A percentile compares a stretch with the other conserved stretches of the same genome.
Conservation (phyloP, 2,888 invertebrate genomes). For the Leptinotarsa juncta region DNA sequence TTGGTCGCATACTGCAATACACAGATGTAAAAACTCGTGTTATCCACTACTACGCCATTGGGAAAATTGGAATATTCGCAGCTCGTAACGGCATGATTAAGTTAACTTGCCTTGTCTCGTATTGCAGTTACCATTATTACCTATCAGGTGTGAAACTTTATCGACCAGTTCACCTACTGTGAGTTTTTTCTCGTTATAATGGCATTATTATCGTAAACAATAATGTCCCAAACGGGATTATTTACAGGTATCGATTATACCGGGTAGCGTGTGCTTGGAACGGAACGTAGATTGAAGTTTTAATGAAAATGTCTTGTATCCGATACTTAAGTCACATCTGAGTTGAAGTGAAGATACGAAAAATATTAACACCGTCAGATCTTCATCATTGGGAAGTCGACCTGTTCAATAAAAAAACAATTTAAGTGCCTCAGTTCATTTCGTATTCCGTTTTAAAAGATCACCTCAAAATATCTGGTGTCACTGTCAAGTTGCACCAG, state of each 20-base stretch:
- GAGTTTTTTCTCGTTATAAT: slow-evolving; percentile 19
- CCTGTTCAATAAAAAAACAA: too few relatives aligned
- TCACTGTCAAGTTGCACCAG: too few relatives aligned
- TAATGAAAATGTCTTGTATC: too few relatives aligned
- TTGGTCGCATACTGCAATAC: not conserved
- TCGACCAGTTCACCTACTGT: slow-evolving; percentile 17
- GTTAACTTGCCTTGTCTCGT: not conserved
- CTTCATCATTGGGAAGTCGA: too few relatives aligned
- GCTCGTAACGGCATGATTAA: slow-evolving; percentile 14
- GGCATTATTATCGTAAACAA: slow-evolving; percentile 20
- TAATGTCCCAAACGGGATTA: slow-evolving; percentile 17
- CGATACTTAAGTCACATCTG: too few relatives aligned
- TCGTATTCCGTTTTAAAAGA: too few relatives aligned
- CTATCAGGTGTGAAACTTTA: slow-evolving; percentile 19
- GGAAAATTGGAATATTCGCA: slow-evolving; percentile 1
- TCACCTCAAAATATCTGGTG: too few relatives aligned
- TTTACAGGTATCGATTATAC: slow-evolving; percentile 14
- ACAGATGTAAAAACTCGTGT: not conserved
- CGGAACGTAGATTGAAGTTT: not conserved
- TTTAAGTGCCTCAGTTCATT: too few relatives aligned
- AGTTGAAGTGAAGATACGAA: too few relatives aligned
- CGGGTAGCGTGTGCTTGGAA: not conserved
- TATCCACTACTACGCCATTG: not conserved
- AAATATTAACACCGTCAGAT: too few relatives aligned
- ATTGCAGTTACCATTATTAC: slow-evolving; percentile 15